Percentiles rank a stretch among this genome's conserved stretches.
Conservation (phyloP, 2,113 vertebrate species). For the Tyrannus savana region DNA sequence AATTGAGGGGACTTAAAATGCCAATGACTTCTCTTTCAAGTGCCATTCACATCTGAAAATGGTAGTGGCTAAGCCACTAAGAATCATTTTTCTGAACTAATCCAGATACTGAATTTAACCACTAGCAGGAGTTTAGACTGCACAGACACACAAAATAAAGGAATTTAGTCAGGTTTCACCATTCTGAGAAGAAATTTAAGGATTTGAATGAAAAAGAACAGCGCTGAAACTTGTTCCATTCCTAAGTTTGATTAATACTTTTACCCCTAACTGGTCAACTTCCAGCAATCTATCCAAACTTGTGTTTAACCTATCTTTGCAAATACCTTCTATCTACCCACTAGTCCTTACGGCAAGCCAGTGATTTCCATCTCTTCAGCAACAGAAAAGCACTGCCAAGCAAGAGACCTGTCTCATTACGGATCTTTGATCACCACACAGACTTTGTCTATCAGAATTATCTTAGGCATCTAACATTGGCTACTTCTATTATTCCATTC, state of each 20-base stretch:
- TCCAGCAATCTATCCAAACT: not conserved
- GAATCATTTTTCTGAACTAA: not conserved
- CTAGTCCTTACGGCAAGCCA: not conserved
- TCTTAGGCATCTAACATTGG: not conserved
- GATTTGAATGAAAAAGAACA: not conserved
- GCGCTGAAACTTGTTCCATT: not conserved
- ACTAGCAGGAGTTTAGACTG: not conserved
- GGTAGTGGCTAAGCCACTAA: not conserved
- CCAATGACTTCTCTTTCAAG: not conserved
- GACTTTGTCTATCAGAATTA: not conserved
- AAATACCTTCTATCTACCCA: not conserved
- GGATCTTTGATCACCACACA: not conserved
- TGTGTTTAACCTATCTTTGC: not conserved
- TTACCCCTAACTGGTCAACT: not conserved
- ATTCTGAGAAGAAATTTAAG: not conserved
- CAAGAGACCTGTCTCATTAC: accelerated
- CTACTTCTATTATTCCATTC: not conserved
- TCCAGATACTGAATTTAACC: not conserved
- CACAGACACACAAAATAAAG: not conserved
- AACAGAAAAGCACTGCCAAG: not conserved
- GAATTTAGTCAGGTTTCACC: not conserved
- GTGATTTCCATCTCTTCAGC: not conserved
- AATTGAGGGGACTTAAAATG: not conserved
- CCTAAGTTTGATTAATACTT: not conserved
- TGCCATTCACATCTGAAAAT: not conserved